A percentile compares a stretch with the other conserved stretches of the same genome.
Evolutionary conservation across 2,113 vertebrate species (phyloP).

Genomic region (Marmota monax): DNA sequence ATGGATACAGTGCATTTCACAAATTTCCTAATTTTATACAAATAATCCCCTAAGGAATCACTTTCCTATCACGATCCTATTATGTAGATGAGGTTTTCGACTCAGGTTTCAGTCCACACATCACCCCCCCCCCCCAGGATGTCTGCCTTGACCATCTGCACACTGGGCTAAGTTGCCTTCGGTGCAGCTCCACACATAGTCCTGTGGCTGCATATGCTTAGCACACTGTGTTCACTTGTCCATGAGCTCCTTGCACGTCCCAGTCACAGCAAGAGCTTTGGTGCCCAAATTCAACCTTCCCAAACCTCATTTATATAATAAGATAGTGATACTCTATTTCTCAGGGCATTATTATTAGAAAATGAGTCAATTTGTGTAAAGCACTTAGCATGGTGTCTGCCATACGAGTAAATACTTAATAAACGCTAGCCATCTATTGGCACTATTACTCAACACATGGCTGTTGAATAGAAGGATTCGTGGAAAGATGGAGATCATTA

Average conservation of each 20-base stretch:
- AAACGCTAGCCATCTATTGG: not conserved
- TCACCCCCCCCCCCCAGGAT: not conserved
- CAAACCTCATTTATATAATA: not conserved
- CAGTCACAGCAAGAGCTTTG: not conserved
- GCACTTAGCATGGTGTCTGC: not conserved
- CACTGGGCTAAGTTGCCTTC: not conserved
- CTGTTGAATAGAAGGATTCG: not conserved
- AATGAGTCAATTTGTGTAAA: not conserved
- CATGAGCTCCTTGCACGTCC: not conserved
- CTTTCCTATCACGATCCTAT: too few relatives aligned
- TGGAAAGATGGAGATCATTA: not conserved
- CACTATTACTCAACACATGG: not conserved
- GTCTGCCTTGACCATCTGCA: not conserved
- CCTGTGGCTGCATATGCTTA: not conserved
- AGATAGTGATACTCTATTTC: not conserved
- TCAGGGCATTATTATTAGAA: not conserved
- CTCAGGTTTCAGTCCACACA: not conserved
- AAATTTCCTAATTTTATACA: too few relatives aligned
- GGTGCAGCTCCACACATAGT: not conserved
- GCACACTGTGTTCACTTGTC: not conserved
- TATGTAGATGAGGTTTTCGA: too few relatives aligned
- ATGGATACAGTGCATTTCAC: too few relatives aligned
- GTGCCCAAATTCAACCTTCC: not conserved
- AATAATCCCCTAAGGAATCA: too few relatives aligned
- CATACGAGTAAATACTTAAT: not conserved